Evolutionary conservation across 2,113 vertebrate genomes (phyloP).

Genomic region (Leucosticte australis): DNA sequence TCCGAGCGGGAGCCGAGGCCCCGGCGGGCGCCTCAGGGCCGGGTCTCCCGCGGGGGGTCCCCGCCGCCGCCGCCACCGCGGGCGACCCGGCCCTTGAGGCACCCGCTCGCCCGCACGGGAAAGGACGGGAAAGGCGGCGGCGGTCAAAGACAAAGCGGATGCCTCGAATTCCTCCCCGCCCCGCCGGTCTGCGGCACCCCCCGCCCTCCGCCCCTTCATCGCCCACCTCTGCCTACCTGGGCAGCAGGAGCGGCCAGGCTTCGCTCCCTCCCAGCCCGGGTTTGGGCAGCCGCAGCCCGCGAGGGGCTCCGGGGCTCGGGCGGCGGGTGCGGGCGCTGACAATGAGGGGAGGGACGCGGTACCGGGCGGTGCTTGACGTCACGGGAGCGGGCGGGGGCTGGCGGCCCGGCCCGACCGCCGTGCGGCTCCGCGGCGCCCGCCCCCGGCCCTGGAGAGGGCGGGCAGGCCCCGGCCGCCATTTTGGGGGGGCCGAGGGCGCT

Average conservation of each 20-base stretch:
- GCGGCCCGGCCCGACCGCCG: neutral
- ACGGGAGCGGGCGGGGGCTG: neutral
- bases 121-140: slow-evolving; percentile 30
- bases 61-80: neutral
- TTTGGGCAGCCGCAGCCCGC: slow-evolving; percentile 49
- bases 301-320: slow-evolving; percentile 4
- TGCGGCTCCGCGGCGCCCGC: neutral
- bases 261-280: neutral
- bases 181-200: neutral
- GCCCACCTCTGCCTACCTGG: neutral
- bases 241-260: neutral
- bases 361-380: neutral
- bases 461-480: neutral
- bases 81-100: neutral
- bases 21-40: neutral
- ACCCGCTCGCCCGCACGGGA: neutral
- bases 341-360: slow-evolving; percentile 72
- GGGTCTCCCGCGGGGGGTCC: neutral
- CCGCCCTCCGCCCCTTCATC: neutral
- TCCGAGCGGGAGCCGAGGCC: slow-evolving; percentile 23
- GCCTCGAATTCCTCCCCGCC: slow-evolving; percentile 72
- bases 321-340: slow-evolving; percentile 64
- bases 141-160: slow-evolving; percentile 75
- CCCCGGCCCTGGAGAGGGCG: neutral
- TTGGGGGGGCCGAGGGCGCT: neutral